A percentile compares a stretch with the other conserved stretches of the same genome.
phyloP scores from a whole-genome alignment of 2,888 invertebrate genomes.

The Ellobium chinense region DNA sequence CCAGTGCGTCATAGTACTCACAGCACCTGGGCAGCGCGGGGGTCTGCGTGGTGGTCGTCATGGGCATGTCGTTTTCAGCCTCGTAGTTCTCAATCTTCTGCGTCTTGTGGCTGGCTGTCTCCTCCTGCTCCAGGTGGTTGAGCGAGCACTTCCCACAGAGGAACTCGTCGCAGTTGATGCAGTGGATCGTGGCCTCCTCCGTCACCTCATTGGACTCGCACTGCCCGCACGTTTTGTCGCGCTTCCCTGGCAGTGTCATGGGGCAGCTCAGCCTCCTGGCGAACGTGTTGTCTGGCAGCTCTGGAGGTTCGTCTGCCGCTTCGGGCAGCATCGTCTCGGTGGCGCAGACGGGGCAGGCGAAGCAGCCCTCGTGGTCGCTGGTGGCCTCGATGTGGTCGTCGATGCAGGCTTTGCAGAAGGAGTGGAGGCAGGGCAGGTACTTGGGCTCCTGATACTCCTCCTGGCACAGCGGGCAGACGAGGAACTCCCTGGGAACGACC shows the following conservation, averaged over 20 bases:
- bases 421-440: constrained; percentile 67
- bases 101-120: constrained; percentile 62
- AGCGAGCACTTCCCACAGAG: constrained; percentile 62
- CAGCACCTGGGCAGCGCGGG: constrained; percentile 61
- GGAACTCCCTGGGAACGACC: constrained; percentile 68
- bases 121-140: constrained; percentile 59
- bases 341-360: constrained; percentile 68
- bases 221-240: constrained; percentile 1
- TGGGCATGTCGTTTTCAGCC: neutral
- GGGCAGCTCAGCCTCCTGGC: constrained; percentile 62
- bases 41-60: neutral
- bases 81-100: constrained; percentile 58
- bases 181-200: constrained; percentile 58
- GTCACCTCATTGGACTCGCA: neutral
- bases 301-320: neutral
- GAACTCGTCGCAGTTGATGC: constrained; percentile 68
- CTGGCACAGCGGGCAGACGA: constrained; percentile 68
- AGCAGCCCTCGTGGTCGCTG: constrained; percentile 52
- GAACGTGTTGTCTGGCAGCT: constrained; percentile 64
- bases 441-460: constrained; percentile 70
- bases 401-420: constrained; percentile 53
- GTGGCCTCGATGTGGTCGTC: constrained; percentile 50
- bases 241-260: constrained; percentile 46
- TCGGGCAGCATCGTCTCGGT: constrained; percentile 53
- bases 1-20: constrained; percentile 65